Evolutionary conservation across 2,113 vertebrate genomes (phyloP), one percentile per base, ranked within the genome.

Genomic region (Guaruba guarouba): DNA sequence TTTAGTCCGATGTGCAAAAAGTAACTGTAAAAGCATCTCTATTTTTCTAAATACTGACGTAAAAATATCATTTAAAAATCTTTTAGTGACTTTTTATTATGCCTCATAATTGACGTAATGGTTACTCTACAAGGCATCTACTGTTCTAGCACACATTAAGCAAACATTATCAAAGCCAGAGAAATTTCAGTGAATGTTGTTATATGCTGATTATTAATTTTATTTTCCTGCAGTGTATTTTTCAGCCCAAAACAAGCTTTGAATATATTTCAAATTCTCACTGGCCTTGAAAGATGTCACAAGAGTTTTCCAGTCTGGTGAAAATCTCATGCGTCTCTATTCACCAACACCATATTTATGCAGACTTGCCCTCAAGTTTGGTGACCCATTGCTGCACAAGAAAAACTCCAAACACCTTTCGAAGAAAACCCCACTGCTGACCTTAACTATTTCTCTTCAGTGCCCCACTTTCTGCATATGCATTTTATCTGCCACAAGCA

Each of bases 161-260:
- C 61, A 94, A 96, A 68, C 66, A 77, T 85, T 94, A 97, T 61
- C 71, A 95, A 94, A 95, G 74, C 2, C 33, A 86, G 64, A 88
- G 25, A 81, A 31, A 90, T 86, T 70, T 93, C 68, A 83, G 28
- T 64, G 31, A 94, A 91, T 51, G 16, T 14, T 20, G 4, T 75
- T 59, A 48, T 16, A 70, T 1, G 2, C 19, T 43, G 29, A 28
- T 76, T 69, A 13, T 13, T 17, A 10, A 14, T 11, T 27, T 66
- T 64, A 33, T 29, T 67, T 39, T 28, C n/a, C 31, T 49, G 2
- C 5, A 69, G 15, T 49, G 23, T 55, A 43, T 54, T 27, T 81
- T 96, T 74, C 67, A 95, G 10, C 15, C 27, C 20, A 75, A 48
- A 44, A 86, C 77, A 11, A 71, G 6, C 8, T 35, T 39, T 78